phyloP scores from a whole-genome alignment of 1,140 invertebrate species.

The Mylabris phalerata region DNA sequence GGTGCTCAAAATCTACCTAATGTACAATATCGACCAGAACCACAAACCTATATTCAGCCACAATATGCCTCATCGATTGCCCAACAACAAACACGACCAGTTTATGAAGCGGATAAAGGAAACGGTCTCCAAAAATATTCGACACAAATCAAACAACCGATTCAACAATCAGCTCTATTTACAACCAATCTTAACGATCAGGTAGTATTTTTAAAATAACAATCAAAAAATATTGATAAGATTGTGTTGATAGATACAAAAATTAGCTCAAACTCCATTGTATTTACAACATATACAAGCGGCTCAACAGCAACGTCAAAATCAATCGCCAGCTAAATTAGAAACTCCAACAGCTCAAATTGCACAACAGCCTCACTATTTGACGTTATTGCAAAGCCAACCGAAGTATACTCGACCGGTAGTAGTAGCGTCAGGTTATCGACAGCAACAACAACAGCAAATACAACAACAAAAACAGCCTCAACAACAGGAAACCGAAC shows the following conservation, averaged over 20 bases:
- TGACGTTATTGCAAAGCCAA: constrained; percentile 8
- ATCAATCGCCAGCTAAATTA: constrained; percentile 6
- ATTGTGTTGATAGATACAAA: constrained; percentile 13
- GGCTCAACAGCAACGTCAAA: constrained; percentile 20
- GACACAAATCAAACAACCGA: constrained; percentile 20
- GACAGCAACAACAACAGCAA: constrained; percentile 13
- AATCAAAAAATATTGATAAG: not conserved
- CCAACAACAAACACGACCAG: constrained; percentile 5
- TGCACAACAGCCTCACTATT: constrained; percentile 18
- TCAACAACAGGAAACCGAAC: constrained; percentile 9
- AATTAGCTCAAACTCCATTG: constrained; percentile 14
- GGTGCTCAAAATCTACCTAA: constrained; percentile 15
- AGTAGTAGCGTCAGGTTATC: constrained; percentile 9
- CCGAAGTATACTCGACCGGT: constrained; percentile 7
- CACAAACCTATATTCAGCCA: constrained; percentile 17
- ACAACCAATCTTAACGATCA: constrained; percentile 20
- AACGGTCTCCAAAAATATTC: constrained; percentile 18
- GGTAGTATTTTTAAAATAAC: not conserved
- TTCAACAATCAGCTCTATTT: constrained; percentile 19
- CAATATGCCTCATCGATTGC: constrained; percentile 1
- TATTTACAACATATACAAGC: constrained; percentile 20
- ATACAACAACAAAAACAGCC: constrained; percentile 5
- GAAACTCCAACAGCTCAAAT: constrained; percentile 2
- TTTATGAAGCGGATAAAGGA: constrained; percentile 13
- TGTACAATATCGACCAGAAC: constrained; percentile 20